phyloP scores from a whole-genome alignment of 1,140 invertebrate species.

The Anastrepha ludens region DNA sequence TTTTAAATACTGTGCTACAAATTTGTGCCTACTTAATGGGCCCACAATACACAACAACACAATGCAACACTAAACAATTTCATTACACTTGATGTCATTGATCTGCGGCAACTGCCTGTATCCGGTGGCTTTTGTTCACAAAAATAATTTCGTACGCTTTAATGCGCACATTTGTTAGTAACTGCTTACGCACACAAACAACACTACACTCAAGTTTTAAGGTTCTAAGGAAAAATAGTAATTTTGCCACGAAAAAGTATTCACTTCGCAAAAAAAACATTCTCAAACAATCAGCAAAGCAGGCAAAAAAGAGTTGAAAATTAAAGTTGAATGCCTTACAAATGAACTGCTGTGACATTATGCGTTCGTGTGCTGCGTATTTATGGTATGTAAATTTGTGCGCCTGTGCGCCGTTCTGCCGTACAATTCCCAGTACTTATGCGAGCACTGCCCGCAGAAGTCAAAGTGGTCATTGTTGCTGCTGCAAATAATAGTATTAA shows the following conservation, averaged over 20 bases:
- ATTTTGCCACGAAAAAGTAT: no score
- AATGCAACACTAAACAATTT: not conserved
- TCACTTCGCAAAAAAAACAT: not conserved
- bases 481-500: not conserved
- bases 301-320: not conserved
- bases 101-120: not conserved
- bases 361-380: not conserved
- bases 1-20: no score
- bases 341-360: constrained; percentile 33
- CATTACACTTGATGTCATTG: not conserved
- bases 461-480: not conserved
- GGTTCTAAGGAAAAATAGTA: no score
- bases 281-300: not conserved
- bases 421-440: not conserved
- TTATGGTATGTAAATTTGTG: not conserved
- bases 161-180: no score
- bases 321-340: constrained; percentile 34
- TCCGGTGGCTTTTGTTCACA: not conserved
- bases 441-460: not conserved
- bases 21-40: no score
- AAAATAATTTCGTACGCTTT: not conserved
- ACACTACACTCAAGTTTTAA: no score
- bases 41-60: no score
- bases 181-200: no score
- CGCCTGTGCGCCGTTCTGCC: not conserved